Evolutionary conservation across 2,113 vertebrate genomes (phyloP), one percentile per base, ranked within the genome.

Genomic region (Etheostoma cragini): DNA sequence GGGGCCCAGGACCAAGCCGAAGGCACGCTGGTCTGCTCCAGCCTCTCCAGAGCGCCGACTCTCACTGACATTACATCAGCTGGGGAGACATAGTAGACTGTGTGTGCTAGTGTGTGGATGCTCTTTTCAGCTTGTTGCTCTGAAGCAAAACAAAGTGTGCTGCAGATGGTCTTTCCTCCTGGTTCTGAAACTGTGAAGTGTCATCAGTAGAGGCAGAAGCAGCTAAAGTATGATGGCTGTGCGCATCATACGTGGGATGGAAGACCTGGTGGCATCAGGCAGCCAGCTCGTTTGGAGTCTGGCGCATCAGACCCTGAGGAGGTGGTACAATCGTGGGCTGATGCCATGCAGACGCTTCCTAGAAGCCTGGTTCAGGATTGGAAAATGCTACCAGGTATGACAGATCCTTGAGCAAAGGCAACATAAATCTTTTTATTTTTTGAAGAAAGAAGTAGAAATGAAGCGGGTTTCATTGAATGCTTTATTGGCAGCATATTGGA

Each of bases 301-400:
- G 94, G 94, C 96, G 0, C 95, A 97, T 78, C 94, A 97, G 45
- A 95, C 96, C 68, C 87, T 98, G 86, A 94, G 96, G 86, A 94
- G 96, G 21, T 98, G 97, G 96, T 98, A 96, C 87, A 90, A 93
- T 0, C 94, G 94, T 13, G 92, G 96, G 76, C 86, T 97, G 87
- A 92, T 96, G 86, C 96, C 97, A 5, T 97, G 97, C 84, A 96
- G 96, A 68, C 96, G 96, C 90, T 92, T 96, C 65, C 92, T 99
- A 81, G 94, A 96, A 83, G 94, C 96, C 0, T 98, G 97, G 97
- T 96, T 97, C 49, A 95, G 94, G 78, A 95, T 97, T 76, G 95
- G 95, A 57, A 96, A 97, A 5, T 94, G 97, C 87, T 99, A 97
- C 93, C 97, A 99, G 98, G 98, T 99, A 97, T 82, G 92, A 46